Conservation (phyloP, 2,113 vertebrate genomes). For the Pterocles orientalis region DNA sequence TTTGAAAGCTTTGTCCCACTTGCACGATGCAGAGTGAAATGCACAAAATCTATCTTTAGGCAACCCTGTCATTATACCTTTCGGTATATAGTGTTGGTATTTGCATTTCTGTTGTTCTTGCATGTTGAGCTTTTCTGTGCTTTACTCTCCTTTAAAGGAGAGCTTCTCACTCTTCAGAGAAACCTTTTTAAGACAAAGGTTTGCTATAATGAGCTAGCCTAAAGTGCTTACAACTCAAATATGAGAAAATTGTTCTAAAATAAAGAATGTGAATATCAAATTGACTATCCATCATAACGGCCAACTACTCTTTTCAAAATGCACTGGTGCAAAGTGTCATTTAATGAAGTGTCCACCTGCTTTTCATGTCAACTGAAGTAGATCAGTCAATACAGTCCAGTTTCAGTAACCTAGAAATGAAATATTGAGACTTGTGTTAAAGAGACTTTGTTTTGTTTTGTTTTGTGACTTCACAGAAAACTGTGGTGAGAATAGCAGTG, state of each 20-base stretch:
- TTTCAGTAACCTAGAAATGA: background rate
- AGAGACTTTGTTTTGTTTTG: background rate
- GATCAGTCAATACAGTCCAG: background rate
- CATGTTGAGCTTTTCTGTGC: conserved; percentile 19
- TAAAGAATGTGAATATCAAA: background rate
- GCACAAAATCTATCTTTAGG: conserved; percentile 40
- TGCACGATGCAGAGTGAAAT: background rate
- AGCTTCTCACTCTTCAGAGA: conserved; percentile 33
- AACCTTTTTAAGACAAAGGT: conserved; percentile 13
- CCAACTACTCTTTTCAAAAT: background rate
- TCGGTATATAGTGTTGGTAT: conserved; percentile 37
- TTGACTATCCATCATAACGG: background rate
- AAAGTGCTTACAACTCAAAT: conserved; percentile 1
- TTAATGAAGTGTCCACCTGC: background rate
- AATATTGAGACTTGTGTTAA: background rate
- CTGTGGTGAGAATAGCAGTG: conserved; percentile 4
- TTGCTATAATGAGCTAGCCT: background rate
- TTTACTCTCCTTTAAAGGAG: background rate
- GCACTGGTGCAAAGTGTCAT: background rate
- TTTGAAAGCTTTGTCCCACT: conserved; percentile 51
- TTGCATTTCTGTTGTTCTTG: conserved; percentile 61
- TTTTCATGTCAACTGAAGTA: background rate
- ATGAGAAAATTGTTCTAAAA: background rate
- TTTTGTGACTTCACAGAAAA: conserved; percentile 3
- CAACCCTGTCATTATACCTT: conserved; percentile 27